A percentile compares a stretch with the other conserved stretches of the same genome.
These are phyloP conservation scores for Sitobion miscanthi DNA, from an alignment of 1,140 invertebrate species.

Conservation along the genomic window DNA sequence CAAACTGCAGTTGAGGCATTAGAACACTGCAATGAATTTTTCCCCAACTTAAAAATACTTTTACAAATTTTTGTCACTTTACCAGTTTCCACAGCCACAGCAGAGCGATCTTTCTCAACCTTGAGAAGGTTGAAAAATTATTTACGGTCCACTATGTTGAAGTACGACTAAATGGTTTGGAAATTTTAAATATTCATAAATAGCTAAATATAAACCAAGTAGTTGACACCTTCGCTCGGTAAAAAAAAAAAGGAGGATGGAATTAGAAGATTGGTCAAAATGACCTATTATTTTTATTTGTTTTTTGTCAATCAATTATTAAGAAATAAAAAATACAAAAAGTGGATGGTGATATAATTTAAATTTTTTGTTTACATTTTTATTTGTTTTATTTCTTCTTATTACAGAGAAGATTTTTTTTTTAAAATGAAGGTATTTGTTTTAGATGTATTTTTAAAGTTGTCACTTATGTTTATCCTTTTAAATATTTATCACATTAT, in stretches of 20 bases:
- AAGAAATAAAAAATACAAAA: too few species aligned
- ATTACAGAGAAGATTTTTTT: neutral
- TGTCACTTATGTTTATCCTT: too few species aligned
- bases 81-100: neutral
- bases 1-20: slow-evolving; percentile 2
- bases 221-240: neutral
- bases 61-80: slow-evolving; percentile 57
- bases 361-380: neutral
- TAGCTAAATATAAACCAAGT: neutral
- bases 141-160: neutral
- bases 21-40: slow-evolving; percentile 34
- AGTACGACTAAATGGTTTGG: neutral
- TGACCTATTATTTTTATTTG: neutral
- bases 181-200: neutral
- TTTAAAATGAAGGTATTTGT: neutral
- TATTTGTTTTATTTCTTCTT: neutral
- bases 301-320: too few species aligned
- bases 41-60: slow-evolving; percentile 56
- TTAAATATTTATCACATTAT: too few species aligned
- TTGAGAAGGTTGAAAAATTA: slow-evolving; percentile 55
- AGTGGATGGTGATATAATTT: too few species aligned
- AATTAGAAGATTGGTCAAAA: neutral
- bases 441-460: too few species aligned
- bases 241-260: neutral
- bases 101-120: slow-evolving; percentile 57